phyloP scores from a whole-genome alignment of 1,140 invertebrate genomes.

The fruit fly (Drosophila melanogaster) region Release_6_plus_ISO1_MT NT_037436.4:10891501-10892000 shows the following conservation, averaged over 20 bases:
- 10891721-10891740: constrained; percentile 51
- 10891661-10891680: constrained; percentile 56
- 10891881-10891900: no score
- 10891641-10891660: constrained; percentile 51
- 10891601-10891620: constrained; percentile 70
- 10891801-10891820: no score
- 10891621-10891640: constrained; percentile 64
- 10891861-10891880: no score
- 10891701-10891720: constrained; percentile 54
- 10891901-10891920: background rate
- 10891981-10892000: no score
- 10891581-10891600: background rate
- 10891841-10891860: background rate
- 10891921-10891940: no score
- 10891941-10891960: no score
- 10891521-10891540: background rate
- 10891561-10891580: constrained; percentile 1
- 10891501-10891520: background rate
- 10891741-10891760: constrained; percentile 21
- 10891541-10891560: background rate
- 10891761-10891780: constrained; percentile 76
- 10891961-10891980: no score
- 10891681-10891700: constrained; percentile 59
- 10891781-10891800: constrained; percentile 44
- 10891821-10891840: background rate